Conservation (phyloP, 2,797 vertebrate genomes). For the Varecia variegata region DNA sequence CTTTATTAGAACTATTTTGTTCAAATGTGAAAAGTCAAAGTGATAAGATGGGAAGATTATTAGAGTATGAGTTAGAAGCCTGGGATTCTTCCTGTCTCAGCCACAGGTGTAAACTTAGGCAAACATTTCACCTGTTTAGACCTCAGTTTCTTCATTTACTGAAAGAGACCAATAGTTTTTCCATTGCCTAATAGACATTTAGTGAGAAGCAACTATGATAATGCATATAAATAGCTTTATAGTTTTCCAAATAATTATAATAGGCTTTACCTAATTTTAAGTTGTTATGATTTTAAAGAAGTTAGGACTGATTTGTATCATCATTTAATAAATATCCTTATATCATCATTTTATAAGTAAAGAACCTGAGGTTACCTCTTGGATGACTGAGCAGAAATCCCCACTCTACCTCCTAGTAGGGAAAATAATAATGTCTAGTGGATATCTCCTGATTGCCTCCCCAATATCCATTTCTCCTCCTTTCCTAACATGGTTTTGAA, state of each 20-base stretch:
- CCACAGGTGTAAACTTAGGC: neutral
- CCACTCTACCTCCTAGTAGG: neutral
- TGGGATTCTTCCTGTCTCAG: neutral
- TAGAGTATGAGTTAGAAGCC: neutral
- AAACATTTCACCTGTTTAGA: neutral
- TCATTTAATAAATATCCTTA: neutral
- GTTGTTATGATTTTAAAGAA: neutral
- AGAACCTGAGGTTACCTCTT: neutral
- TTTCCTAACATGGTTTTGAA: neutral
- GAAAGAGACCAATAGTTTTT: neutral
- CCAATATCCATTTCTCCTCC: neutral
- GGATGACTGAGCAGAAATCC: neutral
- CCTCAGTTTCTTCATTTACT: neutral
- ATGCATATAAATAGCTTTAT: neutral
- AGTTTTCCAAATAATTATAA: neutral
- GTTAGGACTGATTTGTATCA: neutral
- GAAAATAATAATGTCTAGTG: neutral
- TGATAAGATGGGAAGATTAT: neutral
- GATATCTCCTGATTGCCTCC: neutral
- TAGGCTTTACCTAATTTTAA: neutral
- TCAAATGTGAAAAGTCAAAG: neutral
- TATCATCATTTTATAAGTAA: neutral
- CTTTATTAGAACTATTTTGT: slow-evolving; percentile 25
- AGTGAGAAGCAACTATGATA: neutral
- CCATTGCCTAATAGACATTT: neutral